A percentile compares a stretch with the other conserved stretches of the same genome.
phyloP scores from a whole-genome alignment of 2,797 vertebrate species.

The Zenarchopterus dispar region DNA sequence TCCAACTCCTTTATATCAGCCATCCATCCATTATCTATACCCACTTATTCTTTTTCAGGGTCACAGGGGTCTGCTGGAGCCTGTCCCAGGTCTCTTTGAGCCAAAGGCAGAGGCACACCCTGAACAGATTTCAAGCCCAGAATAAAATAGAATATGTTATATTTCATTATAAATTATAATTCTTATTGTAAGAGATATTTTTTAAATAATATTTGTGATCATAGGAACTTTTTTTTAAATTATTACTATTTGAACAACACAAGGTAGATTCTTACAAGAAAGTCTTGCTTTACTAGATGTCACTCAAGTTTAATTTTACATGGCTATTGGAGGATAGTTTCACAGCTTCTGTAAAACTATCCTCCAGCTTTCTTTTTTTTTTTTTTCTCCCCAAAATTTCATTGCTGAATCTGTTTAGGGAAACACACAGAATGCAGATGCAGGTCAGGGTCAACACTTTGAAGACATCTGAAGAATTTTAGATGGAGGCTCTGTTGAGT shows the following conservation, averaged over 20 bases:
- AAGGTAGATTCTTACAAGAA: no score
- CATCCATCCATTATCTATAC: no score
- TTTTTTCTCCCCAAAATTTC: not conserved
- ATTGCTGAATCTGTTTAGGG: constrained; percentile 17
- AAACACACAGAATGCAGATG: constrained; percentile 14
- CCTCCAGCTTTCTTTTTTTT: constrained; percentile 21
- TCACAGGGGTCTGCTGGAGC: no score
- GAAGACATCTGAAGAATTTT: constrained; percentile 50
- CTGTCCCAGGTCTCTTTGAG: no score
- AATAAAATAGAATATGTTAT: not conserved
- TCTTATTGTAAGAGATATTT: not conserved
- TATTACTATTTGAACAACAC: no score
- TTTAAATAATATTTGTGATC: not conserved
- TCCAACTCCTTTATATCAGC: no score
- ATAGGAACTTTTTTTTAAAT: not conserved
- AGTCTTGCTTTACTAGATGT: not conserved
- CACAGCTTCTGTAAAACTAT: constrained; percentile 4
- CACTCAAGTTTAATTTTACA: constrained; percentile 20
- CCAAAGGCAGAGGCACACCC: no score
- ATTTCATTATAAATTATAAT: not conserved
- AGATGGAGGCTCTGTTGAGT: constrained; percentile 40
- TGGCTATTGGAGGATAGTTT: constrained; percentile 16
- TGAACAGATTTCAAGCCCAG: no score
- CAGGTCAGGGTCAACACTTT: constrained; percentile 44
- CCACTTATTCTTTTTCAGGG: no score